Base-by-base conservation (phyloP, 2,113 vertebrate genomes). In the Choloepus hoffmanni region DNA sequence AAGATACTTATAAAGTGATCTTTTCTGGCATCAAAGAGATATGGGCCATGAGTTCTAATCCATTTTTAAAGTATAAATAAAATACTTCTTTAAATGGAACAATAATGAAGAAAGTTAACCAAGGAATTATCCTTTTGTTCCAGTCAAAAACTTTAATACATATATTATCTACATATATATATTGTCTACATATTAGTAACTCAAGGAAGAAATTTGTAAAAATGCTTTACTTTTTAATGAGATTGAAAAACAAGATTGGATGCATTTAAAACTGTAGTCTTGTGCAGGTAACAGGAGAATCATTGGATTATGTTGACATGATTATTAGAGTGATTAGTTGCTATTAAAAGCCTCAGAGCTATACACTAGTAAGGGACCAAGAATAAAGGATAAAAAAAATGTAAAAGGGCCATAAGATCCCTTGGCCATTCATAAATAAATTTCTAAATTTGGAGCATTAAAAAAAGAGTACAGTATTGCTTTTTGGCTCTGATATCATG, bases 1-100 rank as follows among this genome's bases (percentile, higher is more conserved):
- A 8, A 3, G 28, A 36, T 28, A 18, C 48, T 18, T n/a, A 15
- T 13, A 8, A 5, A 50, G 1, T 1, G 5, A 33, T 12, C 21
- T 53, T 81, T 30, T 15, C 1, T 5, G 58, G 26, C 30, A 30
- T 68, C 58, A 36, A 26, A 65, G 7, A 63, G 19, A 1, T 5
- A 28, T 13, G 3, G 12, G 23, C 14, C 30, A 0, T 33, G 30
- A 36, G 33, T 43, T 45, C 43, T 45, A 45, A 45, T 11, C n/a
- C 36, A 0, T 1, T 65, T 63, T 50, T 26, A 18, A 68, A 50
- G 16, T 36, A 15, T 21, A 76, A 45, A 53, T 8, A 4, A 84
- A 58, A 62, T 14, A 16, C 45, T 68, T 18, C n/a, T 28, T 68
- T 15, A 92, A 68, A 48, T 1, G 60, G 62, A 36, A 73, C 2